Evolutionary conservation across 2,888 invertebrate species (phyloP), one percentile per base, ranked within the genome.

Genomic region (Pogonocherus hispidulus): DNA sequence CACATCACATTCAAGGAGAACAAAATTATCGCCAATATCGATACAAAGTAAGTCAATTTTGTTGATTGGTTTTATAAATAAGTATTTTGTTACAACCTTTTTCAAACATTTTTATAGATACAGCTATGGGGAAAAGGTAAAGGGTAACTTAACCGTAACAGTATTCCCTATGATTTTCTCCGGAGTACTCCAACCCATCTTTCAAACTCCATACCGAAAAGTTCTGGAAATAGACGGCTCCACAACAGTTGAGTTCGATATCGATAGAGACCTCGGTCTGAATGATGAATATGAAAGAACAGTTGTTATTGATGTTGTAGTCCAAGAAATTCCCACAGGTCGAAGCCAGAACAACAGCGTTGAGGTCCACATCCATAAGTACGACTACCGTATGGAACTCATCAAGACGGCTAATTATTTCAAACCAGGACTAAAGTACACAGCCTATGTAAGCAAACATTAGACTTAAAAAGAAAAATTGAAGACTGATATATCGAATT

Each of bases 281-380:
- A 91, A 90, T 35, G 95, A 96, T 62, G 93, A 93, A 78, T 94
- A 91, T 77, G 92, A 93, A 78, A 89, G 96, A 75, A 92, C 92
- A 20, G 91, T 98, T 51, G 90, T 94, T 32, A 90, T 98, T 54
- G 93, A 96, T 81, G 97, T 96, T 0, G 92, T 94, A 4, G 92
- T 98, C 1, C 96, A 97, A 84, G 98, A 99, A 87, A 91, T 91
- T 63, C 88, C 96, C 74, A 98, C 98, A 1, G 90, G 93, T 14
- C 90, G 96, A 57, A 90, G 93, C 76, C 94, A 97, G 82, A 95
- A 95, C 82, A 91, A 92, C 14, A 90, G 93, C 0, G 88, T 91
- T 1, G 88, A 93, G 69, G 87, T 96, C 37, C 89, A 91, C 63
- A 85, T 98, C 5, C 96, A 94, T 84, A 91, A 91, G 63, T 90